Base-by-base conservation (phyloP, 2,797 vertebrate genomes). In the Semotilus atromaculatus region DNA sequence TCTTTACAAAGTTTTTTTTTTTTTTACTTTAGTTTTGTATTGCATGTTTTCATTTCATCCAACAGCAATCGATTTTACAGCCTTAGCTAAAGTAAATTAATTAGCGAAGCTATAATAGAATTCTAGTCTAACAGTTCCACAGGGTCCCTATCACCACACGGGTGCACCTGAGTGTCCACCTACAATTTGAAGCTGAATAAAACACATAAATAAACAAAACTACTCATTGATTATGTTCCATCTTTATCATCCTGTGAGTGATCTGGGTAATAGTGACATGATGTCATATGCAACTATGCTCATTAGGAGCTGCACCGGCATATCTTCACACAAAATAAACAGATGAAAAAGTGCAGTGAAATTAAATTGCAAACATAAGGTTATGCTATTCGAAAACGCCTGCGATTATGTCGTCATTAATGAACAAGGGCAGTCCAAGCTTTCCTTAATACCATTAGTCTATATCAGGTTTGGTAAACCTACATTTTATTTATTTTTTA, bases 1-100 rank as follows among this genome's bases (percentile, higher is more conserved):
- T 83, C 78, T 80, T 79, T 80, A 73, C 67, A 80, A 85, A 74
- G 19, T 83, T 82, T 43, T 11, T 62, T 7, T 26, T 29, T 45
- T 78, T 11, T 51, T 51, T 51, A 9, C 19, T 18, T 2, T 51
- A 51, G 16, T 51, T 45, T 60, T 26, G 29, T 16, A 14, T 21
- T 31, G 26, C 58, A 60, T 77, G 23, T 1, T 43, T 60, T 40
- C 1, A 43, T 64, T 64, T 64, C 1, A 64, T 45, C 2, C 16
- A 64, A 13, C 43, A 10, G 4, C 14, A 26, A 40, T 43, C 14
- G 1, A 48, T 48, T 60, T 40, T 23, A 79, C 3, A 64, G 6
- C 18, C 18, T 62, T 19, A 18, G 21, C 45, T 48, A 48, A 48
- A 48, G 45, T 18, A 48, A 48, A 48, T 48, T 18, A 18, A 48